Evolutionary conservation across 2,888 invertebrate species (phyloP).

Genomic region (Rhaphigaster nebulosa): DNA sequence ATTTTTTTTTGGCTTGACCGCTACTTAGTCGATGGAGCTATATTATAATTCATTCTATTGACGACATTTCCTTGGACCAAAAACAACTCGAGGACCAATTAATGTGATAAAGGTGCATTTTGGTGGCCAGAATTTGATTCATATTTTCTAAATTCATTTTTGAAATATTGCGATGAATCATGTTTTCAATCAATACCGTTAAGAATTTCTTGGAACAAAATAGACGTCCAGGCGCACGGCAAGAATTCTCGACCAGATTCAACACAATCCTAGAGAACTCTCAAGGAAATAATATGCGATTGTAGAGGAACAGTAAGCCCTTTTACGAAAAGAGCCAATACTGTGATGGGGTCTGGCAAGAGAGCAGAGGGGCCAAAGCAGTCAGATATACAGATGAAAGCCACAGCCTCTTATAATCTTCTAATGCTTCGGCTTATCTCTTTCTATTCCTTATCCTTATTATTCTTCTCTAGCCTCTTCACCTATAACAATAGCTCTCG

Average conservation of each 20-base stretch:
- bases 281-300: slow-evolving; percentile 32
- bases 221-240: neutral
- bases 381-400: slow-evolving; percentile 10
- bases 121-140: no score
- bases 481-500: neutral
- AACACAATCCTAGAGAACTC: neutral
- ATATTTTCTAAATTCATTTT: no score
- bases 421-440: slow-evolving; percentile 43
- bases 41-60: no score
- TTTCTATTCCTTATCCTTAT: slow-evolving; percentile 17
- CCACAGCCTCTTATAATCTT: neutral
- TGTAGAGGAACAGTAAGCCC: neutral
- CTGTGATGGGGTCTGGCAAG: slow-evolving; percentile 7
- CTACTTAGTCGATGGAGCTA: no score
- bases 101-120: no score
- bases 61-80: no score
- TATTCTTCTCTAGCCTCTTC: neutral
- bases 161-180: no score
- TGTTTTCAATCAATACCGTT: neutral
- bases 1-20: no score
- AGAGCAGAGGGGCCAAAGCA: neutral
- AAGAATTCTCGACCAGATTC: neutral
- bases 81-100: no score
- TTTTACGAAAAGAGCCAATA: neutral
- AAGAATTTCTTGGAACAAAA: neutral